phyloP scores from a whole-genome alignment of 2,113 vertebrate genomes.

The Murina feae region DNA sequence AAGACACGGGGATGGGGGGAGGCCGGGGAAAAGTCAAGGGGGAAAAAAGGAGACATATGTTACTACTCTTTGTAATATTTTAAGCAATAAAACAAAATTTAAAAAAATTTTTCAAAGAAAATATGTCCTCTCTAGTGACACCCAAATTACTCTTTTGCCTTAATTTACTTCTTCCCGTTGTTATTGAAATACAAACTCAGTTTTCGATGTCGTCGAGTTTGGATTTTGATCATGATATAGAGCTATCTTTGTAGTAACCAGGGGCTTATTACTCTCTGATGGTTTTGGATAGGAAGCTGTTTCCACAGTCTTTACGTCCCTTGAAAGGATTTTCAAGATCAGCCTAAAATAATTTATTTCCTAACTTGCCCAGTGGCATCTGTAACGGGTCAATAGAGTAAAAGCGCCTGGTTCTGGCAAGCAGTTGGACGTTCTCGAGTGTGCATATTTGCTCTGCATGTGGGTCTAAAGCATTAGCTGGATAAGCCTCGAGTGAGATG shows the following conservation, averaged over 20 bases:
- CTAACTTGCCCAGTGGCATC: not conserved
- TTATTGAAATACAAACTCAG: not conserved
- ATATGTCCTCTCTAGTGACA: not conserved
- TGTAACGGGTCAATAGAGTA: not conserved
- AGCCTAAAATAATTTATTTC: not conserved
- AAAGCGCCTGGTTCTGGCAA: not conserved
- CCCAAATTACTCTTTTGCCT: not conserved
- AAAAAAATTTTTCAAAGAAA: not conserved
- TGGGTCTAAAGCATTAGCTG: not conserved
- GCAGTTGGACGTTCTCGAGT: not conserved
- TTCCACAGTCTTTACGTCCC: not conserved
- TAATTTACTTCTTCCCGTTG: not conserved
- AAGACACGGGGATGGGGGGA: too few species aligned
- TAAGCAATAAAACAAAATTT: too few species aligned
- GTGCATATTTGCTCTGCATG: not conserved
- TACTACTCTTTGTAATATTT: too few species aligned
- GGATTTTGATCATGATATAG: not conserved
- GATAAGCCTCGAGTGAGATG: not conserved
- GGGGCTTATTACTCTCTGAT: not conserved
- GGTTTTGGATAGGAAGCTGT: not conserved
- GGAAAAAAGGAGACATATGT: too few species aligned
- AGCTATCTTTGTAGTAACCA: not conserved
- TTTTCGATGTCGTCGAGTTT: not conserved
- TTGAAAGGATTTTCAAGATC: conserved; percentile 1
- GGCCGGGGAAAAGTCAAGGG: too few species aligned